phyloP scores from a whole-genome alignment of 2,888 invertebrate species.

The Platycheirus albimanus region DNA sequence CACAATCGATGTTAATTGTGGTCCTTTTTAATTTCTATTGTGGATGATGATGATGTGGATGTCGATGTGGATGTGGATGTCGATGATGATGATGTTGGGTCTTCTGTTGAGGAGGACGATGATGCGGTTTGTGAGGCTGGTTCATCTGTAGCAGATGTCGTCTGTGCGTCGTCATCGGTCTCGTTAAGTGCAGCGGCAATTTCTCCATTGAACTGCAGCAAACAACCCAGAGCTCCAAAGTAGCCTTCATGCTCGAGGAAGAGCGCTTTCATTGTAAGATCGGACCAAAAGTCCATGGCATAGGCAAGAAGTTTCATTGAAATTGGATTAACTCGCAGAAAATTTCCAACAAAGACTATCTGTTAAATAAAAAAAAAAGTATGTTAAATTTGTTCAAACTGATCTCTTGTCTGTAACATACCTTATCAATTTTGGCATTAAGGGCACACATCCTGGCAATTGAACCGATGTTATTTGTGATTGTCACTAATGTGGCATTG shows the following conservation, averaged over 20 bases:
- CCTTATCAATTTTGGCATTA: conserved; percentile 94
- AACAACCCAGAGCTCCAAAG: conserved; percentile 96
- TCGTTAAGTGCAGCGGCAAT: conserved; percentile 81
- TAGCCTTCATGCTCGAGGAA: conserved; percentile 99
- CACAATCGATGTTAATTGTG: conserved; percentile 34
- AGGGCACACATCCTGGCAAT: conserved; percentile 98
- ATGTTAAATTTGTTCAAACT: too few relatives aligned
- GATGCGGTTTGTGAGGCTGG: conserved; percentile 32
- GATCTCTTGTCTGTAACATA: too few relatives aligned
- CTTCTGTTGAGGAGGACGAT: conserved; percentile 34
- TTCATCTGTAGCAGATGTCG: conserved; percentile 21
- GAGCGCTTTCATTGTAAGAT: conserved; percentile 96
- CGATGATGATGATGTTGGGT: conserved; percentile 35
- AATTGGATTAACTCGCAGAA: conserved; percentile 97
- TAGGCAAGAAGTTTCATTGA: conserved; percentile 98
- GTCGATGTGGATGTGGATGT: too few relatives aligned
- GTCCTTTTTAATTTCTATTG: conserved; percentile 11
- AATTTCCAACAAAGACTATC: conserved; percentile 99
- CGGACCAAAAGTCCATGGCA: conserved; percentile 99
- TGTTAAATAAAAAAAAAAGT: conserved; percentile 80
- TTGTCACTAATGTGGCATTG: conserved; percentile 96
- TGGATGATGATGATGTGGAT: too few relatives aligned
- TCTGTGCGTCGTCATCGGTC: conserved; percentile 66
- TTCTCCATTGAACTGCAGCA: conserved; percentile 90
- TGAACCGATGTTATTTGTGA: conserved; percentile 99